A percentile compares a stretch with the other conserved stretches of the same genome.
phyloP scores from a whole-genome alignment of 1,140 invertebrate genomes.

The Chlorops oryzae region DNA sequence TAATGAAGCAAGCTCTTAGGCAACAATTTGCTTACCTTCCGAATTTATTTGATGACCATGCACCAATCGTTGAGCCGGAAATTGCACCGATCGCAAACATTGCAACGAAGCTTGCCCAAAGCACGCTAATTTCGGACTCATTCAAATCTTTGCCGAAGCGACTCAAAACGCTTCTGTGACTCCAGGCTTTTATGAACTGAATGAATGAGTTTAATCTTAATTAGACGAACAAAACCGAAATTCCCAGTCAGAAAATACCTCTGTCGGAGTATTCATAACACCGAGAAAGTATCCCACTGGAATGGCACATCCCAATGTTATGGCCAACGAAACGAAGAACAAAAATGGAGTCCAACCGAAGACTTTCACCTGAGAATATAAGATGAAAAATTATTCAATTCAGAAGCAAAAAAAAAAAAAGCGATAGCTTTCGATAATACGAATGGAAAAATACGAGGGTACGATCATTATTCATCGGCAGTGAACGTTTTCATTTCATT shows the following conservation, averaged over 20 bases:
- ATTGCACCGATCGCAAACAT: conserved; percentile 74
- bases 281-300: conserved; percentile 86
- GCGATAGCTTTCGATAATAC: no score
- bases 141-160: conserved; percentile 53
- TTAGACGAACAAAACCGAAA: no score
- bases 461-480: no score
- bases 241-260: no score
- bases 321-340: conserved; percentile 50
- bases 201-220: no score
- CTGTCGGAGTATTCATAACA: conserved; percentile 75
- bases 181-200: conserved; percentile 60
- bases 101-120: conserved; percentile 74
- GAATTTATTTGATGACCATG: conserved; percentile 62
- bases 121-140: conserved; percentile 53
- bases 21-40: conserved; percentile 65
- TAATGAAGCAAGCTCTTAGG: no score
- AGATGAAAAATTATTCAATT: no score
- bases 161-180: conserved; percentile 57
- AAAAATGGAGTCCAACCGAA: conserved; percentile 31
- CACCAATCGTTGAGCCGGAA: conserved; percentile 63
- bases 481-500: no score
- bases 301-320: conserved; percentile 72
- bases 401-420: no score
- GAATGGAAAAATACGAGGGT: no score
- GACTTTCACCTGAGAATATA: no score